Evolutionary conservation across 2,113 vertebrate genomes (phyloP), one percentile per base, ranked within the genome.

Genomic region (Pelusios castaneus): DNA sequence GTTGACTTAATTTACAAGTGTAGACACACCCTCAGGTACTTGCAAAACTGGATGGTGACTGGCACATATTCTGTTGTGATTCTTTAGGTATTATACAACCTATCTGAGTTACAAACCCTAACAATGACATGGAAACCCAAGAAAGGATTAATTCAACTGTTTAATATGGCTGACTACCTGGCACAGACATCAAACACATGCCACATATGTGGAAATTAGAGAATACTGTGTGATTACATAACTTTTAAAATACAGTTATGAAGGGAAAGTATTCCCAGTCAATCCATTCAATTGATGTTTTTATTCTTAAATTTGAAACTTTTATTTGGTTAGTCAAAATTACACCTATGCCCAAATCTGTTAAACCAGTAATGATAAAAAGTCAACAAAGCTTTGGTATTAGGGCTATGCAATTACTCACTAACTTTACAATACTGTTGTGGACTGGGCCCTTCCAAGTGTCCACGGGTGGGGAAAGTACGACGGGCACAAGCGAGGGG

Each of bases 171-270:
- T 67, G 38, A n/a, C 6, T 67, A 67, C 34, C 17, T 67, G 60
- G 34, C 12, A 54, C 24, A 19, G 34, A 25, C 31, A 25, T 63
- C 6, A 25, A 81, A 24, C 2, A n/a, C 1, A 1, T 3, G 34
- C 17, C 34, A 67, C 34, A 3, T 19, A 1, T 0, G 0, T 21
- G 75, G 31, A 38, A 88, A 82, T 4, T 1, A 2, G 56, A 52
- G 27, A 67, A 67, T n/a, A 67, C 14, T 67, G 60, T 67, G 34
- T n/a, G 60, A 31, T 67, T 67, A 67, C 16, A 67, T 8, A n/a
- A n/a, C 16, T 19, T 17, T 67, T 21, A 67, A 67, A 67, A 67
- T 67, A 67, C 34, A 67, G 31, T n/a, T n/a, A n/a, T 67, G 60
- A n/a, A 67, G 60, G 34, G 60, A 67, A 67, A 19, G 34, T 67